These are phyloP conservation scores for Taphrorychus bicolor DNA, from an alignment of 2,888 invertebrate genomes.

Conservation along the genomic window DNA sequence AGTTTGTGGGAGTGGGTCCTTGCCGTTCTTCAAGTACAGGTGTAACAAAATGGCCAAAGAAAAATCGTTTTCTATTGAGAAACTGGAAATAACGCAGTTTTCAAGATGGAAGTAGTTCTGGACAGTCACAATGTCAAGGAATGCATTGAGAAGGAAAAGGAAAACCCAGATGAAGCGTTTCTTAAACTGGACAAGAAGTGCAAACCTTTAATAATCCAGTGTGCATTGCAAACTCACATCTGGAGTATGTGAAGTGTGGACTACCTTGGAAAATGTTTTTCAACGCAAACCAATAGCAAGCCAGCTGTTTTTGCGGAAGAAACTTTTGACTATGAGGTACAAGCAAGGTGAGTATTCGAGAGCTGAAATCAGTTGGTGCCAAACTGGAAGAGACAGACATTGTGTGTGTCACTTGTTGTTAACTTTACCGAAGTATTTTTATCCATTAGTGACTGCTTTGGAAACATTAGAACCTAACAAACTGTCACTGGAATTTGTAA, in stretches of 20 bases:
- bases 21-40: no score
- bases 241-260: slow-evolving; percentile 46
- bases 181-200: background rate
- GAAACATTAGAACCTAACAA: slow-evolving; percentile 37
- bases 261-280: slow-evolving; percentile 43
- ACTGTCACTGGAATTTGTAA: slow-evolving; percentile 39
- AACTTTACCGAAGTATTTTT: slow-evolving; percentile 43
- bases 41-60: no score
- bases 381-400: slow-evolving; percentile 44
- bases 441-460: slow-evolving; percentile 44
- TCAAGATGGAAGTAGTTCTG: no score
- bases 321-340: slow-evolving; percentile 44
- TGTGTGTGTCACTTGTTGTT: slow-evolving; percentile 45
- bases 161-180: background rate
- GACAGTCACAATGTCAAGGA: background rate
- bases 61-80: no score
- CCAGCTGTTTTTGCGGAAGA: slow-evolving; percentile 44
- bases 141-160: background rate
- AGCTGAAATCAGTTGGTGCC: slow-evolving; percentile 45
- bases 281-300: slow-evolving; percentile 45
- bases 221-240: slow-evolving; percentile 10
- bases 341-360: slow-evolving; percentile 22
- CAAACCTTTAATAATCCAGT: slow-evolving; percentile 7
- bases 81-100: no score
- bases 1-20: no score